Percentiles rank a stretch among this genome's conserved stretches.
Evolutionary conservation across 2,797 vertebrate species (phyloP).

Genomic region (Antrozous pallidus): DNA sequence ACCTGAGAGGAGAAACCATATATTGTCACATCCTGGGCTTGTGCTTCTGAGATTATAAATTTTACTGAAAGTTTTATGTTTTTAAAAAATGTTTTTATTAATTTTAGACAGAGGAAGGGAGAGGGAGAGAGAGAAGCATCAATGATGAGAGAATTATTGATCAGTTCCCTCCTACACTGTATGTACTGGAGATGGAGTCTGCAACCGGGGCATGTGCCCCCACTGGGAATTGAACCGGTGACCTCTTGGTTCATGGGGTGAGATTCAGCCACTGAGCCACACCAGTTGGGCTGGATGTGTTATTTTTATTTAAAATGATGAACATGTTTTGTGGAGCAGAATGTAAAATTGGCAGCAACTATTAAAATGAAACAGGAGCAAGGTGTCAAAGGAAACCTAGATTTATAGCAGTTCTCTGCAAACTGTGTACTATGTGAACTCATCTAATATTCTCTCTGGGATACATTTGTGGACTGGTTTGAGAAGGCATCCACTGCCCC

Average conservation of each 20-base stretch:
- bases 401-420: background rate
- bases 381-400: background rate
- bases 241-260: too few species aligned
- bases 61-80: background rate
- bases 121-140: too few species aligned
- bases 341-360: background rate
- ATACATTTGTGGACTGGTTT: background rate
- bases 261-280: too few species aligned
- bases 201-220: too few species aligned
- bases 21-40: background rate
- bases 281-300: background rate
- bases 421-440: background rate
- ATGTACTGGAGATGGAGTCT: too few species aligned
- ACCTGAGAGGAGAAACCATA: background rate
- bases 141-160: too few species aligned
- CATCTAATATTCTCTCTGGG: background rate
- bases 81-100: too few species aligned
- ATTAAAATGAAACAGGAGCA: background rate
- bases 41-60: background rate
- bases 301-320: conserved; percentile 37
- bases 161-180: too few species aligned
- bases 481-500: background rate
- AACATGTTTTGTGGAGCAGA: background rate
- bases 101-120: too few species aligned
- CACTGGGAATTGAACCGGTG: too few species aligned